A percentile compares a stretch with the other conserved stretches of the same genome.
phyloP scores from a whole-genome alignment of 2,113 vertebrate species.

The Oplegnathus fasciatus region DNA sequence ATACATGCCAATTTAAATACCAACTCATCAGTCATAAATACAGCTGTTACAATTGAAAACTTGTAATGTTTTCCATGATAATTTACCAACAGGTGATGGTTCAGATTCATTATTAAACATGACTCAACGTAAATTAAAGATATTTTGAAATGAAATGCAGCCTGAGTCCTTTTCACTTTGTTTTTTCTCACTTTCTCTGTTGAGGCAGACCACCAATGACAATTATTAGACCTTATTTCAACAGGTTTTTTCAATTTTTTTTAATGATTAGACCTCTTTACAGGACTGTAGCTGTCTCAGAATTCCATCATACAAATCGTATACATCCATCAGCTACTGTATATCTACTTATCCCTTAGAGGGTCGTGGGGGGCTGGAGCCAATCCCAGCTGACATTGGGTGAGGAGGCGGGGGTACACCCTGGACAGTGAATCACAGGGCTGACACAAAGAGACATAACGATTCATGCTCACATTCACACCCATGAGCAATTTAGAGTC shows the following conservation, averaged over 20 bases:
- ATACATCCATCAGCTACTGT: neutral
- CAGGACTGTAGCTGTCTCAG: too few relatives aligned
- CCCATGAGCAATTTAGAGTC: too few relatives aligned
- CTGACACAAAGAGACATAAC: too few relatives aligned
- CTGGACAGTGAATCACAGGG: too few relatives aligned
- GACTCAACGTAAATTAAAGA: neutral
- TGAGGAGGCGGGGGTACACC: too few relatives aligned
- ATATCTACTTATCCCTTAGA: too few relatives aligned
- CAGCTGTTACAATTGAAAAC: neutral
- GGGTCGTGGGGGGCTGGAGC: too few relatives aligned
- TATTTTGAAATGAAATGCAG: neutral
- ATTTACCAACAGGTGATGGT: neutral
- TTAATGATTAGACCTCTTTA: neutral
- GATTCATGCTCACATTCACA: too few relatives aligned
- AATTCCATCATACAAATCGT: neutral
- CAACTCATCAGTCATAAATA: neutral
- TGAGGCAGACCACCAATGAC: neutral
- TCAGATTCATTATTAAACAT: neutral
- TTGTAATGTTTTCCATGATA: neutral
- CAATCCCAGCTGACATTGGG: too few relatives aligned
- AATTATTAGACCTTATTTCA: neutral
- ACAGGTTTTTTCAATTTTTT: neutral
- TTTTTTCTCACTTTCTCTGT: neutral
- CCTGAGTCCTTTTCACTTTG: neutral
- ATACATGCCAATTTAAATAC: neutral